Evolutionary conservation across 1,140 invertebrate genomes (phyloP).

Genomic region (Scaptomyza montana): DNA sequence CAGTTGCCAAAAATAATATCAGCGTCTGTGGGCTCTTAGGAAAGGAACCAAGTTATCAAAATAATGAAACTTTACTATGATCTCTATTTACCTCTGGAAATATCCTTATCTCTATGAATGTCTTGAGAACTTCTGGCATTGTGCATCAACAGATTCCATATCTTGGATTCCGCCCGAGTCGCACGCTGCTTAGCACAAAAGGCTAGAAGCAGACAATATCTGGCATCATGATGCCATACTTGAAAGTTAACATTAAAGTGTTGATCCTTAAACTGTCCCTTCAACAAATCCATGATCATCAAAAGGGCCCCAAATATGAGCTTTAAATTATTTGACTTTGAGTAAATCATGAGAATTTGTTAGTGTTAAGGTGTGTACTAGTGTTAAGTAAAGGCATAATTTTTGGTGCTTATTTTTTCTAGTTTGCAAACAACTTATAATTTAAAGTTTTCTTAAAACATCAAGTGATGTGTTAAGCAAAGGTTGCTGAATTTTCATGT

Average conservation of each 20-base stretch:
- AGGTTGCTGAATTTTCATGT: background rate
- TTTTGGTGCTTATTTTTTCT: background rate
- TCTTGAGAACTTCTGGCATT: background rate
- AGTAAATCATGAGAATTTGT: constrained; percentile 35
- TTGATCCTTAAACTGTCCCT: constrained; percentile 12
- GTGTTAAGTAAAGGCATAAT: background rate
- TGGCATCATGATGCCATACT: background rate
- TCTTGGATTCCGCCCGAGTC: constrained; percentile 20
- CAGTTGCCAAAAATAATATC: constrained; percentile 49
- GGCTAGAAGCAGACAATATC: background rate
- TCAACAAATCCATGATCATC: constrained; percentile 1
- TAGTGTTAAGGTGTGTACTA: background rate
- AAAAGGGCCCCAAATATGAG: constrained; percentile 15
- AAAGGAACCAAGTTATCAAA: background rate
- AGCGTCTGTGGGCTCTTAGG: constrained; percentile 28
- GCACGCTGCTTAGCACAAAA: constrained; percentile 8
- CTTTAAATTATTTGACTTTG: constrained; percentile 16
- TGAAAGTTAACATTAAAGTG: background rate
- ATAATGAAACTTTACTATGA: background rate
- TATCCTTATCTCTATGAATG: background rate
- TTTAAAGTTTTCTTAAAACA: background rate
- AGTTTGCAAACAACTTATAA: constrained; percentile 37
- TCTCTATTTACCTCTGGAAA: background rate
- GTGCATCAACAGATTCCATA: constrained; percentile 19
- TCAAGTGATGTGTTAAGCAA: constrained; percentile 35